Percentiles rank a stretch among this genome's conserved stretches.
Evolutionary conservation across 2,797 vertebrate species (phyloP).

Genomic region (Geotrypetes seraphini): DNA sequence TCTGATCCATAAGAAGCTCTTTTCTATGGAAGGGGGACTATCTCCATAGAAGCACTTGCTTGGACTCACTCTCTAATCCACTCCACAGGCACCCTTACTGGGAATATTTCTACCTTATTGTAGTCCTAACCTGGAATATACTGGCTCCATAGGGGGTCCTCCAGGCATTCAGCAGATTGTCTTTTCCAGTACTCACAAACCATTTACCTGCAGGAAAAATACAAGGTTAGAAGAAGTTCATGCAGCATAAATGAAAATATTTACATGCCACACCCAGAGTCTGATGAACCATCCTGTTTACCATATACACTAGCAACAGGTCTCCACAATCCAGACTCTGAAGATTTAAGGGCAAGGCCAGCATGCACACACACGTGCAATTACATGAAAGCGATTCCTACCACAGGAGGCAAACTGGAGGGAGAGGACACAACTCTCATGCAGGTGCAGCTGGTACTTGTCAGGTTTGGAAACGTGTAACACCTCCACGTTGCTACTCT

Average conservation of each 20-base stretch:
- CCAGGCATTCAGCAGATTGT: slow-evolving; percentile 90
- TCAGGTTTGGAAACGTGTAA: slow-evolving; percentile 57
- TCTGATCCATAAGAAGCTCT: too few species aligned
- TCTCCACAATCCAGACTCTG: too few species aligned
- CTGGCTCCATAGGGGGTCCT: slow-evolving; percentile 84
- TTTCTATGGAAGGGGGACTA: too few species aligned
- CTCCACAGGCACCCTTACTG: fast-evolving
- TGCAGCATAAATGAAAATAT: too few species aligned
- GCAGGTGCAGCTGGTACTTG: slow-evolving; percentile 63
- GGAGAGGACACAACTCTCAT: slow-evolving; percentile 61
- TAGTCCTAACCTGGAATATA: slow-evolving; percentile 76
- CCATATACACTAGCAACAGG: too few species aligned
- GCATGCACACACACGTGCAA: too few species aligned
- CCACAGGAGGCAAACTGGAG: slow-evolving; percentile 70
- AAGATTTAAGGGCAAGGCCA: too few species aligned
- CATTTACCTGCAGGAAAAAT: slow-evolving; percentile 64
- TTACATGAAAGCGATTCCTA: too few species aligned
- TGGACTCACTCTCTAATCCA: too few species aligned
- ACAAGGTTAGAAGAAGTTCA: neutral
- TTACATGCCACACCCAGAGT: too few species aligned
- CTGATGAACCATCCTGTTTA: too few species aligned
- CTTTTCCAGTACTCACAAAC: slow-evolving; percentile 91
- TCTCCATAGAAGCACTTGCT: too few species aligned
- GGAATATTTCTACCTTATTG: fast-evolving
- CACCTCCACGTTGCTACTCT: slow-evolving; percentile 62